Evolutionary conservation across 2,113 vertebrate genomes (phyloP).

Genomic region (Apus apus): DNA sequence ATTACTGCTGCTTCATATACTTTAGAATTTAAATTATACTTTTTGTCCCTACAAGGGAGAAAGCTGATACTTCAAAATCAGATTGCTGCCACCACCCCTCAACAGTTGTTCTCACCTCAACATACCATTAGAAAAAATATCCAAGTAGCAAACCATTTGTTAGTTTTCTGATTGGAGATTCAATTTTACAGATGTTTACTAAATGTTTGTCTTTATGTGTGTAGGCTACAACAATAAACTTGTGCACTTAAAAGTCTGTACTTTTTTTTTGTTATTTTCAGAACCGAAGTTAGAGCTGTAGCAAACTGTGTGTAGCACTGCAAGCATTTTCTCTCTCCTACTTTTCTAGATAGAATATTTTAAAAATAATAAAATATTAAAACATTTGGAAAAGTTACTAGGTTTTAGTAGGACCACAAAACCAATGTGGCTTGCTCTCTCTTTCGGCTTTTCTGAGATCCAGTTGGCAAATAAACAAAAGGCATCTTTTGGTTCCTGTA

Average conservation of each 20-base stretch:
- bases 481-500: background rate
- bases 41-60: background rate
- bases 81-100: background rate
- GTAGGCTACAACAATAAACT: background rate
- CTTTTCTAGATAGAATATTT: background rate
- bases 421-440: background rate
- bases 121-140: background rate
- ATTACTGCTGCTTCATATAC: constrained; percentile 29
- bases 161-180: background rate
- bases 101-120: background rate
- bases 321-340: background rate
- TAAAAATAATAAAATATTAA: background rate
- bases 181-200: background rate
- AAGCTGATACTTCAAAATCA: background rate
- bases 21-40: constrained; percentile 44
- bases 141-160: background rate
- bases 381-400: background rate
- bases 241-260: background rate
- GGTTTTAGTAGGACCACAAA: background rate
- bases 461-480: background rate
- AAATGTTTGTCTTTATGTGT: background rate
- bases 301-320: background rate
- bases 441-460: background rate
- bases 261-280: background rate
- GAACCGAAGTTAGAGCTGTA: background rate